Conservation (phyloP, 2,113 vertebrate genomes). For the Thermophis baileyi region DNA sequence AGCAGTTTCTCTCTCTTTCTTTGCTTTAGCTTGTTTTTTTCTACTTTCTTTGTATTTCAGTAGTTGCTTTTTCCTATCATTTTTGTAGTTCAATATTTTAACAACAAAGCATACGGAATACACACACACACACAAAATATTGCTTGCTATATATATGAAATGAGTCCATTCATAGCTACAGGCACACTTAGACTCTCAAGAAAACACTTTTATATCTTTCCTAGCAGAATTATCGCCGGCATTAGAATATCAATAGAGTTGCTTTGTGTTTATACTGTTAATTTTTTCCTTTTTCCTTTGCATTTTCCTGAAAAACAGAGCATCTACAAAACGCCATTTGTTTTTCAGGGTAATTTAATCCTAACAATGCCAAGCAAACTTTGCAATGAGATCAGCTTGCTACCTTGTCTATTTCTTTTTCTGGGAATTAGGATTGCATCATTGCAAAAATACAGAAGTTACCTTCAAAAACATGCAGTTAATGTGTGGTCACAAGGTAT, state of each 20-base stretch:
- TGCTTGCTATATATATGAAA: not conserved
- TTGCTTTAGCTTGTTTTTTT: not conserved
- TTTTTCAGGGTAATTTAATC: not conserved
- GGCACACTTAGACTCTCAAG: not conserved
- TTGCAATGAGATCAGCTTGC: not conserved
- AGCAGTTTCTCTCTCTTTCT: not conserved
- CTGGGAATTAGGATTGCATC: not conserved
- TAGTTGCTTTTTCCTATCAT: not conserved
- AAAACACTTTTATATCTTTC: not conserved
- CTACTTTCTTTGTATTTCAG: not conserved
- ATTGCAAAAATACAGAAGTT: not conserved
- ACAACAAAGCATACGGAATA: not conserved
- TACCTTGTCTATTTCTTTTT: not conserved
- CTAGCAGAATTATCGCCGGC: not conserved
- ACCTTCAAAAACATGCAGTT: not conserved
- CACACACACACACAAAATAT: too few species aligned
- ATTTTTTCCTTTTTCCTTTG: slow-evolving; percentile 16
- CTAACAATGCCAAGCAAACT: not conserved
- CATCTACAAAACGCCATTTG: not conserved
- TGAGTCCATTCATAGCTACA: not conserved
- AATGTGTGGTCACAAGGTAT: not conserved
- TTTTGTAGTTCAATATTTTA: not conserved
- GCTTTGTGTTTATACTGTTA: not conserved
- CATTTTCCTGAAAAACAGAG: not conserved
- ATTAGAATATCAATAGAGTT: not conserved